phyloP scores from a whole-genome alignment of 2,888 invertebrate species.

The Micoletzkya japonica region DNA sequence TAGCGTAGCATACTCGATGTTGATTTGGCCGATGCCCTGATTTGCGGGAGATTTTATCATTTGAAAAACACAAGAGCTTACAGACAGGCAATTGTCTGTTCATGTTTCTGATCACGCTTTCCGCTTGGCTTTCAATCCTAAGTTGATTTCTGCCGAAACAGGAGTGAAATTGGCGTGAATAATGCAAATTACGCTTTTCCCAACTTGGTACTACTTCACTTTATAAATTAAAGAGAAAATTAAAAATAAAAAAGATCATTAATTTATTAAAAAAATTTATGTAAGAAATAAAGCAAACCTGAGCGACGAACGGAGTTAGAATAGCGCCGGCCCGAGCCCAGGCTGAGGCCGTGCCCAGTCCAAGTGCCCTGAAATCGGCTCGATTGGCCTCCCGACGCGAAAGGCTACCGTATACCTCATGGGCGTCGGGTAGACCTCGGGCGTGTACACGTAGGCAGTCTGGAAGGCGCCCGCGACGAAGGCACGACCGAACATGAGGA shows the following conservation, averaged over 20 bases:
- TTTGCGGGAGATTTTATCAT: background rate
- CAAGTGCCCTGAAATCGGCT: conserved; percentile 3
- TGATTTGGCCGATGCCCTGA: conserved; percentile 77
- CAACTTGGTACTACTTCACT: no score
- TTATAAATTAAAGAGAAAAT: no score
- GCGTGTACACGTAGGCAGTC: conserved; percentile 89
- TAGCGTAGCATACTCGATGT: conserved; percentile 75
- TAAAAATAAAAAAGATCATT: background rate
- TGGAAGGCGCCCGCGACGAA: conserved; percentile 89
- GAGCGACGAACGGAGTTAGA: conserved; percentile 16
- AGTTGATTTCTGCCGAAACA: no score
- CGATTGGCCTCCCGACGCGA: no score
- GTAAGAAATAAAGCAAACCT: conserved; percentile 13
- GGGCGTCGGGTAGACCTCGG: conserved; percentile 71
- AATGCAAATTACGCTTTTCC: no score
- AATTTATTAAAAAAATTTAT: background rate
- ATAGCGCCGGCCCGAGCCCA: conserved; percentile 21
- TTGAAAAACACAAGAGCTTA: no score
- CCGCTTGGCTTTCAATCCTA: no score
- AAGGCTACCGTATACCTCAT: conserved; percentile 10
- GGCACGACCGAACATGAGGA: conserved; percentile 80
- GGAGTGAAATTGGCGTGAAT: no score
- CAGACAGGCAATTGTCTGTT: no score
- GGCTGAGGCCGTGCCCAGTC: conserved; percentile 19
- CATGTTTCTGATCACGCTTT: no score